phyloP scores from a whole-genome alignment of 2,797 vertebrate species.

The Lates japonicus region DNA sequence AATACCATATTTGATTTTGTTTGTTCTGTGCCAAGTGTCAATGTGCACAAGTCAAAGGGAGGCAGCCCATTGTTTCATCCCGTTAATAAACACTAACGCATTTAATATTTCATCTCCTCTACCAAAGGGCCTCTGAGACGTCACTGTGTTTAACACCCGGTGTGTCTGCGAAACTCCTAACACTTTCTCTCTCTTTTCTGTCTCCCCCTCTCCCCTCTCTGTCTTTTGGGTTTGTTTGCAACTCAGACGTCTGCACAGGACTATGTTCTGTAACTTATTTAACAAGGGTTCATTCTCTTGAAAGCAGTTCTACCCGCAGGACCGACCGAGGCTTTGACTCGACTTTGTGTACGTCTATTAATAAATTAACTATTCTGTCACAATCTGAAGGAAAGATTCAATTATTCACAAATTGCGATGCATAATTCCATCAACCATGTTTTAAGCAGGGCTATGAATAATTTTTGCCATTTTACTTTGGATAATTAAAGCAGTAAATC shows the following conservation, averaged over 20 bases:
- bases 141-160: conserved; percentile 80
- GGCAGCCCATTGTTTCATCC: conserved; percentile 88
- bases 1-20: conserved; percentile 87
- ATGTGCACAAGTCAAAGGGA: conserved; percentile 89
- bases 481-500: conserved; percentile 88
- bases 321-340: conserved; percentile 84
- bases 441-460: conserved; percentile 87
- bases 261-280: conserved; percentile 87
- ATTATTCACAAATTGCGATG: conserved; percentile 88
- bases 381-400: conserved; percentile 87
- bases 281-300: conserved; percentile 86
- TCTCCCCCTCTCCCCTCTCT: conserved; percentile 60
- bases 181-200: conserved; percentile 45
- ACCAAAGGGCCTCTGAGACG: conserved; percentile 80
- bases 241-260: conserved; percentile 76
- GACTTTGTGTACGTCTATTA: conserved; percentile 88
- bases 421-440: conserved; percentile 87
- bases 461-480: conserved; percentile 86
- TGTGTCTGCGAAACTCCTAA: conserved; percentile 71
- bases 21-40: conserved; percentile 89
- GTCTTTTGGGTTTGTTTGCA: conserved; percentile 85
- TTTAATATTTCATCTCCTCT: conserved; percentile 88
- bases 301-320: conserved; percentile 86
- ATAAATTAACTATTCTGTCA: conserved; percentile 90
- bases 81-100: conserved; percentile 87